Conservation (phyloP, 1,140 invertebrate genomes). For the Bicyclus anynana region DNA sequence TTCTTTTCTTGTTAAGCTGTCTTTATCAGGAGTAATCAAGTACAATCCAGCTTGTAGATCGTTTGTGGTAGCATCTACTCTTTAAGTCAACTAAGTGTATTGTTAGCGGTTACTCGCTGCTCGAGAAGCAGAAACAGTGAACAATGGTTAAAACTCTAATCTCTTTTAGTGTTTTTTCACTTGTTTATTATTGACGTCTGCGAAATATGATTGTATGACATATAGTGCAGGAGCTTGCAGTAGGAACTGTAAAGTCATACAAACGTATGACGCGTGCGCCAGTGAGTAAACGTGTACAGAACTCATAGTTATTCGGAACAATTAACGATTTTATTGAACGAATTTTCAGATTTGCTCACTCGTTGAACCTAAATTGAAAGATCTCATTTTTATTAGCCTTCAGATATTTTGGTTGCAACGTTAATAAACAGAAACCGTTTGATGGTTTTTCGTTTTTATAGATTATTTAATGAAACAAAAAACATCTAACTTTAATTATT, state of each 20-base stretch:
- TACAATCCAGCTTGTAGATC: constrained; percentile 48
- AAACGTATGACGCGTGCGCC: not conserved
- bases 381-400: constrained; percentile 63
- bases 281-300: not conserved
- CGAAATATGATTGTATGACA: too few species aligned
- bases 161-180: too few species aligned
- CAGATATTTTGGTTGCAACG: constrained; percentile 22
- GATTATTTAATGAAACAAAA: too few species aligned
- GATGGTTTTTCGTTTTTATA: too few species aligned
- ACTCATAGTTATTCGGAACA: not conserved
- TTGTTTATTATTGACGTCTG: too few species aligned
- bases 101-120: too few species aligned
- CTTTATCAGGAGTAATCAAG: constrained; percentile 47
- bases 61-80: constrained; percentile 14
- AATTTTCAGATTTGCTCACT: constrained; percentile 65
- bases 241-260: not conserved
- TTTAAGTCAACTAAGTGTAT: not conserved
- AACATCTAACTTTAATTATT: too few species aligned
- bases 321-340: constrained; percentile 38
- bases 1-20: constrained; percentile 32
- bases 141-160: too few species aligned
- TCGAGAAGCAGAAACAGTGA: too few species aligned
- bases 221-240: not conserved
- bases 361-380: constrained; percentile 68
- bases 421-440: not conserved